phyloP scores from a whole-genome alignment of 2,888 invertebrate species.

The Caenorhabditis angaria region DNA sequence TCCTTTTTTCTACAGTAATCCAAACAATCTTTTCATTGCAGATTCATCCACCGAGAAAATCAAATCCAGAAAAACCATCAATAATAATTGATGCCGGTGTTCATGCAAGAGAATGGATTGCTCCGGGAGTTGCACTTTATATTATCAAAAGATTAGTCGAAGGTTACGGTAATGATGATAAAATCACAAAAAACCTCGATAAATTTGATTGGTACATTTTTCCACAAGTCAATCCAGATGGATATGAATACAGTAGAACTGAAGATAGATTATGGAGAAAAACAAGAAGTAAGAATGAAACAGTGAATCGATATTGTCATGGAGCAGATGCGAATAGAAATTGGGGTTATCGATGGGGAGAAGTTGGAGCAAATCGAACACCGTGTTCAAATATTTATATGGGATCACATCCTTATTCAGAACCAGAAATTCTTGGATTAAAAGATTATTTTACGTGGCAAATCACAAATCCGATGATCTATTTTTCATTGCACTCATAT shows the following conservation, averaged over 20 bases:
- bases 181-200: constrained; percentile 52
- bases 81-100: constrained; percentile 70
- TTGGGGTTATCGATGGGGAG: constrained; percentile 71
- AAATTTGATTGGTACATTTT: constrained; percentile 70
- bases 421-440: constrained; percentile 63
- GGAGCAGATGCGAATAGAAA: constrained; percentile 72
- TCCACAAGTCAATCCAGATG: constrained; percentile 70
- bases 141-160: constrained; percentile 60
- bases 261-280: constrained; percentile 71
- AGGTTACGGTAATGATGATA: constrained; percentile 50
- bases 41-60: constrained; percentile 30
- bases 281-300: constrained; percentile 66
- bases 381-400: constrained; percentile 71
- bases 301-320: constrained; percentile 64
- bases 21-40: background rate
- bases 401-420: constrained; percentile 58
- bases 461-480: constrained; percentile 63
- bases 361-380: constrained; percentile 64
- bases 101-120: constrained; percentile 70
- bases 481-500: constrained; percentile 68
- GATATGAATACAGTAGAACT: constrained; percentile 66
- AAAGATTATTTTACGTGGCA: constrained; percentile 64
- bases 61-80: constrained; percentile 54
- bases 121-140: constrained; percentile 66
- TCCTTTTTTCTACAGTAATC: background rate